phyloP scores from a whole-genome alignment of 1,140 invertebrate genomes.

The Phortica variegata region DNA sequence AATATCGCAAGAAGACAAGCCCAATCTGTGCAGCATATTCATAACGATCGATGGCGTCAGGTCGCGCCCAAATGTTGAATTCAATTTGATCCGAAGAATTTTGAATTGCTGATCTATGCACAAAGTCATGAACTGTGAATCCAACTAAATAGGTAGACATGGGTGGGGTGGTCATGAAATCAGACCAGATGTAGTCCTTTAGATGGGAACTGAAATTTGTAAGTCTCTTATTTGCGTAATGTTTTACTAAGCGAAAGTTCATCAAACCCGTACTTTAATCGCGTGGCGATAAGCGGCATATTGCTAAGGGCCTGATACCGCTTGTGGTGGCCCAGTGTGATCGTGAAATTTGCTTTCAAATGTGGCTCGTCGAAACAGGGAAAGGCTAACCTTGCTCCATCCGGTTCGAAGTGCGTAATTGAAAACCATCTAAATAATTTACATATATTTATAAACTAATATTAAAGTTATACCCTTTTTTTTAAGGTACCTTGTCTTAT shows the following conservation, averaged over 20 bases:
- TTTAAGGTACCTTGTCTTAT: too few species aligned
- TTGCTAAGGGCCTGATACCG: conserved; percentile 74
- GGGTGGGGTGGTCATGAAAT: conserved; percentile 6
- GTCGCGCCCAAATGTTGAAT: conserved; percentile 60
- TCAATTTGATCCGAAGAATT: too few species aligned
- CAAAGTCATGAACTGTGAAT: background rate
- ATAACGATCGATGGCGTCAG: conserved; percentile 65
- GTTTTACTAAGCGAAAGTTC: background rate
- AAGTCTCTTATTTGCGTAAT: too few species aligned
- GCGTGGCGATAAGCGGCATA: conserved; percentile 63
- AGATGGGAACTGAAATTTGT: conserved; percentile 1
- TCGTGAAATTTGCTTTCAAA: conserved; percentile 78
- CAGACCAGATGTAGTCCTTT: conserved; percentile 1
- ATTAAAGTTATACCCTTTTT: too few species aligned
- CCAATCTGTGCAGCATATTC: conserved; percentile 62
- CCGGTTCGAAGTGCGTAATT: conserved; percentile 82
- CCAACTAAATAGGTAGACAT: conserved; percentile 8
- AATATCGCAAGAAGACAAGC: conserved; percentile 62
- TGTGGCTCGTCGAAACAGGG: conserved; percentile 92
- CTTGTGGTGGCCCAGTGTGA: conserved; percentile 67
- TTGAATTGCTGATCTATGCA: too few species aligned
- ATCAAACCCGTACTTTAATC: conserved; percentile 1
- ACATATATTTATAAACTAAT: too few species aligned
- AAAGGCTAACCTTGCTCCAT: conserved; percentile 80
- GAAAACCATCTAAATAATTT: too few species aligned